Base-by-base conservation (phyloP, 1,140 invertebrate species). In the Paramacrobiotus metropolitanus region DNA sequence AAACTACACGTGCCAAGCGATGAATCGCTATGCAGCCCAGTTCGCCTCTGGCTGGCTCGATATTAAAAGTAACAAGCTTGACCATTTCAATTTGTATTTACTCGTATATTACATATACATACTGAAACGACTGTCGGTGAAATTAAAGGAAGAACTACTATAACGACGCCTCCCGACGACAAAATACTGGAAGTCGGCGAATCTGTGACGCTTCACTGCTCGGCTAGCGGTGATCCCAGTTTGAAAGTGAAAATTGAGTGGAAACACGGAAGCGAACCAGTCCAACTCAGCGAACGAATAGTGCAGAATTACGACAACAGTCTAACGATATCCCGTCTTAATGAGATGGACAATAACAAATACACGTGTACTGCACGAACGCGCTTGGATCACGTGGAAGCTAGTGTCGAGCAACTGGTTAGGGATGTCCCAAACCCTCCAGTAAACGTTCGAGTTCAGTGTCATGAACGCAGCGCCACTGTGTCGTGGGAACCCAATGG, bases 281-380 rank as follows among this genome's bases (percentile, higher is more conserved):
- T 97, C 59, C 86, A 94, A 72, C 87, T 90, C 67, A 86, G 89
- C 60, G 75, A 78, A 61, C 82, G 61, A 83, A 69, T 70, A 60
- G 61, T 67, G 44, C 65, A 72, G 62, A 61, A 65, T 68, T 71
- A 84, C 65, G 89, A 95, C 75, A 87, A 87, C 70, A 94, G 92
- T 0, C 74, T 98, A 60, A 86, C 85, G 4, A 93, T 98, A 61
- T 84, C 85, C 3, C 90, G 92, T 73, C 92, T 90, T 18, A 85
- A 82, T 29, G 90, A 93, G 73, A 73, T 92, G 60, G 90, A 96
- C 74, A 93, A 92, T 9, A 92, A 90, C 18, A 81, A 80, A 55
- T 97, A 97, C 68, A 95, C 91, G 0, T 99, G 94, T 74, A 80
- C 91, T n/a, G 93, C 92, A 1, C 78, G 76, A 44, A 97, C 93